Conservation (phyloP, 2,113 vertebrate genomes). For the Phyllopteryx taeniolatus region DNA sequence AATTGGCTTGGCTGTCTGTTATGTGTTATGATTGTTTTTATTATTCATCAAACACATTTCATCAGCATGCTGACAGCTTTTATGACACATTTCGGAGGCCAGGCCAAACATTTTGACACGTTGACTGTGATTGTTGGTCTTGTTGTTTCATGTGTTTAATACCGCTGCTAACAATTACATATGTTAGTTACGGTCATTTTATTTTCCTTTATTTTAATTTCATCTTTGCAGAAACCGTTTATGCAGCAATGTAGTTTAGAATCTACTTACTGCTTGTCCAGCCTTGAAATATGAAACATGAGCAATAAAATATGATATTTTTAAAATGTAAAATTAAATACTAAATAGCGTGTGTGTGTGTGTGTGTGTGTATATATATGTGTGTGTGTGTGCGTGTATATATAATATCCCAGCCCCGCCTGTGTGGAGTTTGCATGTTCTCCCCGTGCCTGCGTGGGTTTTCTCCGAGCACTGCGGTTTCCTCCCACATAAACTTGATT, state of each 20-base stretch:
- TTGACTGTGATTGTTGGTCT: constrained; percentile 10
- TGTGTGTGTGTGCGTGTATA: no score
- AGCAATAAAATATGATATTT: neutral
- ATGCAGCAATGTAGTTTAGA: neutral
- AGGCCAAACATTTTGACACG: constrained; percentile 23
- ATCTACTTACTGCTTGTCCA: neutral
- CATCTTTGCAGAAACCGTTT: neutral
- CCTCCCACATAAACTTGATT: no score
- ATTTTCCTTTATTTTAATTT: neutral
- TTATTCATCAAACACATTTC: constrained; percentile 48
- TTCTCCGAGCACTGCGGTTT: no score
- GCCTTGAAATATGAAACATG: neutral
- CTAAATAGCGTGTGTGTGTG: no score
- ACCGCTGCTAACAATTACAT: neutral
- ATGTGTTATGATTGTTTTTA: constrained; percentile 16
- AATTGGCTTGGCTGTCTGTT: constrained; percentile 36
- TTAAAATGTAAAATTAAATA: neutral
- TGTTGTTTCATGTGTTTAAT: constrained; percentile 3
- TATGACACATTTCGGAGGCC: constrained; percentile 44
- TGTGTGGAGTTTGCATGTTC: no score
- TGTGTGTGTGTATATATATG: no score
- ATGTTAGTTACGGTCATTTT: neutral
- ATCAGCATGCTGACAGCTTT: constrained; percentile 45
- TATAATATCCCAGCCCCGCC: no score
- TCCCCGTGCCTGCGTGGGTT: no score